Conservation (phyloP, 2,888 invertebrate genomes). For the Entomobrya proxima region DNA sequence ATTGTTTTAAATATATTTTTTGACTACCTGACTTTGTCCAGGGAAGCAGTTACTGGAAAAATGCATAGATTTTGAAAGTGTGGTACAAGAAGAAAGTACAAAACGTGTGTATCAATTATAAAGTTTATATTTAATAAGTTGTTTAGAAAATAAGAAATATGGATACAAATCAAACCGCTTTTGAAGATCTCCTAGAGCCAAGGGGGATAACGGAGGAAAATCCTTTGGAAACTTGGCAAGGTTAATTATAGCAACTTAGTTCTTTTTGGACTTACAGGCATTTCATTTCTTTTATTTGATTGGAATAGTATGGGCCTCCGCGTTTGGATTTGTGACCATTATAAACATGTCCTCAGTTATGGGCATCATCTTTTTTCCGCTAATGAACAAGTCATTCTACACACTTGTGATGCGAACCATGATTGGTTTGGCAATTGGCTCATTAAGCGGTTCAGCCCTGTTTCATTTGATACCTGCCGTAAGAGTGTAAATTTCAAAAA, state of each 20-base stretch:
- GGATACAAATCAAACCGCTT: not conserved
- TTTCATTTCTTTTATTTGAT: not conserved
- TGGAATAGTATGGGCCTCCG: constrained; percentile 81
- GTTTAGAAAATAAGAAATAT: too few species aligned
- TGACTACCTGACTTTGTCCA: too few species aligned
- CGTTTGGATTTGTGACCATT: constrained; percentile 81
- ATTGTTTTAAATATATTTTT: too few species aligned
- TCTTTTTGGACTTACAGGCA: too few species aligned
- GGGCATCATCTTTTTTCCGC: constrained; percentile 81
- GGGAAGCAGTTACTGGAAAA: too few species aligned
- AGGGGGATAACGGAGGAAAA: not conserved
- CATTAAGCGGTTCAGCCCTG: constrained; percentile 80
- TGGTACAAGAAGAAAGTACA: too few species aligned
- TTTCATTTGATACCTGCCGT: constrained; percentile 81
- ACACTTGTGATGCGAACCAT: constrained; percentile 79
- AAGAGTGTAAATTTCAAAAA: constrained; percentile 9
- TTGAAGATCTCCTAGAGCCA: not conserved
- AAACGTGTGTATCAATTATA: too few species aligned
- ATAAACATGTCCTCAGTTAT: constrained; percentile 81
- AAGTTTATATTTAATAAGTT: too few species aligned
- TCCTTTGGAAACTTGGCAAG: constrained; percentile 9
- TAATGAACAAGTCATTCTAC: constrained; percentile 80
- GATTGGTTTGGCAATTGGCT: constrained; percentile 81
- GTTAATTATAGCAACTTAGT: not conserved
- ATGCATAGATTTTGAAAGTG: too few species aligned